Percentiles rank a stretch among this genome's conserved stretches.
phyloP scores from a whole-genome alignment of 30 jellyfish, hydroid and myxozoan species.

The Aurelia aurita complex sp. Pacific region DNA sequence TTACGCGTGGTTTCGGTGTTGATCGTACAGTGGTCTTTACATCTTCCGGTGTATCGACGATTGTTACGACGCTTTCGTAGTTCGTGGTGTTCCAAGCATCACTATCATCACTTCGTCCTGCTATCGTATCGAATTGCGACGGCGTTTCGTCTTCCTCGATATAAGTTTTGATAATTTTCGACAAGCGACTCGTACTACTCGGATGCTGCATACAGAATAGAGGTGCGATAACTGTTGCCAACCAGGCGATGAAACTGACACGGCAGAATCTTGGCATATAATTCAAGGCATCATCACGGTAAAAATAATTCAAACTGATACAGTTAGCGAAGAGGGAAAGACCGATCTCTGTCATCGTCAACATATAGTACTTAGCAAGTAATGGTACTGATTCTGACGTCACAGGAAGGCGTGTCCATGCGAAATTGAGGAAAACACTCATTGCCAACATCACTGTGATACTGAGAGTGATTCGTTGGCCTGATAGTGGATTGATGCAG shows the following conservation, averaged over 20 bases:
- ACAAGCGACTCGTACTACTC: constrained; percentile 26
- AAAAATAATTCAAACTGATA: constrained; percentile 71
- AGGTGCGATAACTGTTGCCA: constrained; percentile 59
- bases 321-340: constrained; percentile 82
- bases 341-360: constrained; percentile 77
- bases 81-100: constrained; percentile 16
- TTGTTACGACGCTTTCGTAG: constrained; percentile 61
- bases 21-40: background rate
- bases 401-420: constrained; percentile 84
- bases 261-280: constrained; percentile 69
- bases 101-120: constrained; percentile 27
- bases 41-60: constrained; percentile 32
- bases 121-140: background rate
- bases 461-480: constrained; percentile 77
- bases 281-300: constrained; percentile 76
- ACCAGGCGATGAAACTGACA: constrained; percentile 60
- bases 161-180: constrained; percentile 36
- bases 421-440: constrained; percentile 79
- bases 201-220: constrained; percentile 75
- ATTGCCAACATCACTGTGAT: constrained; percentile 78
- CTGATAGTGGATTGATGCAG: constrained; percentile 73
- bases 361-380: constrained; percentile 77
- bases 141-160: constrained; percentile 37
- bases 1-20: constrained; percentile 39
- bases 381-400: constrained; percentile 79